phyloP scores from a whole-genome alignment of 92 coral and sea anemone genomes.

The Porites divaricata region DNA sequence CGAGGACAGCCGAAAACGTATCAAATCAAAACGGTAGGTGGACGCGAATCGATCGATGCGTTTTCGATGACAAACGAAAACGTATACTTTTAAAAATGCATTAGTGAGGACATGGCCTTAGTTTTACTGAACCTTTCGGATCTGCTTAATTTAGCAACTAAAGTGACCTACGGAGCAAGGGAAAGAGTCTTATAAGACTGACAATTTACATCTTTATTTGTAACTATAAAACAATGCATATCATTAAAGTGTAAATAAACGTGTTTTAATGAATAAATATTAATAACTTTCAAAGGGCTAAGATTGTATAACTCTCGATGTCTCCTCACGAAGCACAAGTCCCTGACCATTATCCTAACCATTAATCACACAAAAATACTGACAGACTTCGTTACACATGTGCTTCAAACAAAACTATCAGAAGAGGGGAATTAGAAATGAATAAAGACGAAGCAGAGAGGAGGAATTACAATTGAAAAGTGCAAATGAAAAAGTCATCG shows the following conservation, averaged over 20 bases:
- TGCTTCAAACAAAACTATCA: neutral
- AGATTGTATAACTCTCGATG: neutral
- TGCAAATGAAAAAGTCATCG: too few species aligned
- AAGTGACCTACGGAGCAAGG: too few species aligned
- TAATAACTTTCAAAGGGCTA: neutral
- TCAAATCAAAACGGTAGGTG: too few species aligned
- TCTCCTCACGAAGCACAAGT: neutral
- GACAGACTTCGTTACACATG: neutral
- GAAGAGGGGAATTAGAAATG: neutral
- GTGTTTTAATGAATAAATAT: slow-evolving; percentile 45
- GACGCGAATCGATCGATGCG: too few species aligned
- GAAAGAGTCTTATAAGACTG: neutral
- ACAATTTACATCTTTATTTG: slow-evolving; percentile 16
- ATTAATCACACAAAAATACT: neutral
- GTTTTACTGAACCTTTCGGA: too few species aligned
- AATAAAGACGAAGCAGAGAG: too few species aligned
- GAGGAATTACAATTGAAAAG: too few species aligned
- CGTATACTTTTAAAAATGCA: too few species aligned
- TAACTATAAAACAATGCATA: slow-evolving; percentile 8
- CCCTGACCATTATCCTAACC: neutral
- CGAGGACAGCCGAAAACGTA: too few species aligned
- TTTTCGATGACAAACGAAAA: too few species aligned
- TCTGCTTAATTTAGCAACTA: too few species aligned
- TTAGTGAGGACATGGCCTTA: too few species aligned
- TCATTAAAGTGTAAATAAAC: slow-evolving; percentile 29